Evolutionary conservation across 2,888 invertebrate species (phyloP), one percentile per base, ranked within the genome.

Genomic region (Odontocerum albicorne): DNA sequence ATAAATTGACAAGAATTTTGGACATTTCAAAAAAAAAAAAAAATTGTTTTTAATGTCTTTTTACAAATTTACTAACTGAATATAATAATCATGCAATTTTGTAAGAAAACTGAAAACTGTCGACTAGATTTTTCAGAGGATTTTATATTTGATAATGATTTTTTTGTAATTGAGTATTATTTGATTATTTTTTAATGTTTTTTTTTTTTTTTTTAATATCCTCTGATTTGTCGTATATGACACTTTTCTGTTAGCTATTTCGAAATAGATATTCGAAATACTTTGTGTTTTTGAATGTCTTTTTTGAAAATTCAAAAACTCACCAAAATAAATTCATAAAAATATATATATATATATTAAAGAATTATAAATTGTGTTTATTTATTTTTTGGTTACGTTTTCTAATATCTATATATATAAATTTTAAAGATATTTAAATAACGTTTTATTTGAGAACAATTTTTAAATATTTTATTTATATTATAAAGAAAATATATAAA

Each of bases 1-100:
- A 44, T 49, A 20, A 47, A 58, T 55, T 42, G 40, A 60, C 38
- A 27, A 53, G 43, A 53, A 33, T 60, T 60, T 46, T 49, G 43
- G 49, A 8, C 33, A 22, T 49, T 33, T 49, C n/a, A n/a, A n/a
- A n/a, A n/a, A n/a, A n/a, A n/a, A n/a, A n/a, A n/a, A n/a, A n/a
- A n/a, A n/a, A 47, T 32, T 31, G 0, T 8, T 45, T 46, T 40
- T 17, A 12, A 17, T 22, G 15, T 17, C 8, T 13, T 33, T 21
- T 12, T 47, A 35, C 38, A 16, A 47, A 38, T 38, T 47, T 47
- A 22, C 38, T 22, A 17, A 17, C 21, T 16, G 17, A 31, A 20
- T 38, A 47, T 38, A 38, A 3, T 3, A 39, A 12, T 20, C 4
- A 4, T 20, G n/a, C 19, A 10, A 39, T 13, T 20, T 39, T 39